These are phyloP conservation scores for Neoascia interrupta DNA, from an alignment of 2,888 invertebrate species.

Conservation along the genomic window DNA sequence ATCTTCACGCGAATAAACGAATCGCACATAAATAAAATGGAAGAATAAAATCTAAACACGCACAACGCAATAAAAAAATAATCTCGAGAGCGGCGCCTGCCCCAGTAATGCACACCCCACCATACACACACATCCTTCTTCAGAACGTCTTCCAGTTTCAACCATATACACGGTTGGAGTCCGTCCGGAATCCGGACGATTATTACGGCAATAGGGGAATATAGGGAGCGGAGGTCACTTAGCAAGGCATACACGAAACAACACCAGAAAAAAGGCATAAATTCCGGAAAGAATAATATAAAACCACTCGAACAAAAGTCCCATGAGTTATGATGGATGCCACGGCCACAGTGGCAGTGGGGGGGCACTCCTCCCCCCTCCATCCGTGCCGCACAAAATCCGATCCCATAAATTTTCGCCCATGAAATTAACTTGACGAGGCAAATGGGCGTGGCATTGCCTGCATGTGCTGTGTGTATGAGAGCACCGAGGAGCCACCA, in stretches of 20 bases:
- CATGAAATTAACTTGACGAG: conserved; percentile 60
- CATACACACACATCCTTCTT: neutral
- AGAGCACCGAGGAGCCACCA: neutral
- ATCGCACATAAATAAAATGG: conserved; percentile 19
- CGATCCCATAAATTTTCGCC: conserved; percentile 40
- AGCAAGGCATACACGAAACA: conserved; percentile 7
- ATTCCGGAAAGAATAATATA: conserved; percentile 32
- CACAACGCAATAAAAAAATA: conserved; percentile 48
- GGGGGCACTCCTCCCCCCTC: neutral
- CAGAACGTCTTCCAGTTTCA: conserved; percentile 2
- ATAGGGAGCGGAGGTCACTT: conserved; percentile 44
- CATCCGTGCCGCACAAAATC: conserved; percentile 6
- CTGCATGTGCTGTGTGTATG: conserved; percentile 9
- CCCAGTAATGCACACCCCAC: neutral
- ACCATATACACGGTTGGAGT: neutral
- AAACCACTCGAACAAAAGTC: conserved; percentile 37
- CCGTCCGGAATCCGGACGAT: neutral
- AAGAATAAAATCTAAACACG: conserved; percentile 44
- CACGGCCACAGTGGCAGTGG: neutral
- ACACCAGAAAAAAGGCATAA: conserved; percentile 11
- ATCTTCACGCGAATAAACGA: conserved; percentile 21
- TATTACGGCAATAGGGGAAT: neutral
- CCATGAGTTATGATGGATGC: conserved; percentile 31
- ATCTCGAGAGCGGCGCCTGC: conserved; percentile 41
- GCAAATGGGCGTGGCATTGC: conserved; percentile 48